Percentiles rank a stretch among this genome's conserved stretches.
phyloP scores from a whole-genome alignment of 2,888 invertebrate genomes.

The Campoletis raptor region DNA sequence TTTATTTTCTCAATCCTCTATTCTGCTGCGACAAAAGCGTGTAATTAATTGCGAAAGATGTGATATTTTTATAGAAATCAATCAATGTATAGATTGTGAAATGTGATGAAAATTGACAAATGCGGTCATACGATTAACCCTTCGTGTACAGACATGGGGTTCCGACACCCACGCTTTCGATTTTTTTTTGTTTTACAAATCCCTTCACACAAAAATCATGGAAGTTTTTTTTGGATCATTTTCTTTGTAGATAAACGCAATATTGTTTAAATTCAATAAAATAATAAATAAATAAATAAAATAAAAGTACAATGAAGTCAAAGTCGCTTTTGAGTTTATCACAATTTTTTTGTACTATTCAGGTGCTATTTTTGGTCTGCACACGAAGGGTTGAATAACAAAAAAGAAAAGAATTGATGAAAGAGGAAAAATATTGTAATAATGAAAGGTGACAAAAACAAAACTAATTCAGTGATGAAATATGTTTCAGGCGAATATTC shows the following conservation, averaged over 20 bases:
- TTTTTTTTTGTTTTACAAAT: background rate
- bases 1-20: background rate
- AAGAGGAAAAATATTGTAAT: background rate
- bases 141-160: background rate
- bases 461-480: conserved; percentile 43
- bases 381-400: background rate
- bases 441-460: background rate
- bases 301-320: background rate
- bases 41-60: background rate
- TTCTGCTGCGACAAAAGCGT: background rate
- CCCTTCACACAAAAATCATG: background rate
- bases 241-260: background rate
- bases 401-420: background rate
- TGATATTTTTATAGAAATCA: background rate
- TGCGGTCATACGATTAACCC: background rate
- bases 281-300: background rate
- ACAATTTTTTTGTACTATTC: background rate
- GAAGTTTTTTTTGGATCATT: background rate
- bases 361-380: background rate
- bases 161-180: background rate
- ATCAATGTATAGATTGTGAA: background rate
- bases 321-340: background rate
- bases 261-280: background rate
- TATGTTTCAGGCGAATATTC: conserved; percentile 80
- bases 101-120: background rate